A percentile compares a stretch with the other conserved stretches of the same genome.
Evolutionary conservation across 2,113 vertebrate genomes (phyloP).

Genomic region (Crotalus viridis): DNA sequence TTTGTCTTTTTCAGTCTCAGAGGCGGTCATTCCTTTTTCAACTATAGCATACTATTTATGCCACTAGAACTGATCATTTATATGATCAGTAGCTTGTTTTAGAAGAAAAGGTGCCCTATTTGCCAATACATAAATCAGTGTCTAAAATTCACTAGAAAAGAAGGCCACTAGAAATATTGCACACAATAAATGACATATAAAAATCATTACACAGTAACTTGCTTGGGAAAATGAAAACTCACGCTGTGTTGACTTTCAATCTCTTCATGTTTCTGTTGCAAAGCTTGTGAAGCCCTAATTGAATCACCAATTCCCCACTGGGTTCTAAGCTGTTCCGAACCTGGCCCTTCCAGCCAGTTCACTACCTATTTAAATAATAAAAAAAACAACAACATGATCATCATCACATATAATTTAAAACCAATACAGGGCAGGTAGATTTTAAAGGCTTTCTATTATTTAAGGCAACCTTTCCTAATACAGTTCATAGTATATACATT

Average conservation of each 20-base stretch:
- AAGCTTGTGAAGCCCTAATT: constrained; percentile 90
- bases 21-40: neutral
- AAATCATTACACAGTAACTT: constrained; percentile 31
- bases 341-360: constrained; percentile 97
- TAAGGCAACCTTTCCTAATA: neutral
- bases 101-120: neutral
- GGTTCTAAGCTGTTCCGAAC: constrained; percentile 89
- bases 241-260: constrained; percentile 99
- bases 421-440: neutral
- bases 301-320: constrained; percentile 97
- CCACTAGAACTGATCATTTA: constrained; percentile 2
- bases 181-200: neutral
- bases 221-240: constrained; percentile 64
- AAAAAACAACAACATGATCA: constrained; percentile 19
- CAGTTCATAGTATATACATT: neutral
- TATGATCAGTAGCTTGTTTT: neutral
- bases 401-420: constrained; percentile 38
- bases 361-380: constrained; percentile 80
- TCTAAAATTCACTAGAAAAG: neutral
- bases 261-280: constrained; percentile 97
- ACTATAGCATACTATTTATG: neutral
- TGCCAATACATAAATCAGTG: constrained; percentile 27
- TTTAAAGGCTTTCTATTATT: neutral
- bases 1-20: neutral
- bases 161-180: constrained; percentile 12